Percentiles rank a stretch among this genome's conserved stretches.
Conservation (phyloP, 2,113 vertebrate genomes). For the Cryptotis parvus region DNA sequence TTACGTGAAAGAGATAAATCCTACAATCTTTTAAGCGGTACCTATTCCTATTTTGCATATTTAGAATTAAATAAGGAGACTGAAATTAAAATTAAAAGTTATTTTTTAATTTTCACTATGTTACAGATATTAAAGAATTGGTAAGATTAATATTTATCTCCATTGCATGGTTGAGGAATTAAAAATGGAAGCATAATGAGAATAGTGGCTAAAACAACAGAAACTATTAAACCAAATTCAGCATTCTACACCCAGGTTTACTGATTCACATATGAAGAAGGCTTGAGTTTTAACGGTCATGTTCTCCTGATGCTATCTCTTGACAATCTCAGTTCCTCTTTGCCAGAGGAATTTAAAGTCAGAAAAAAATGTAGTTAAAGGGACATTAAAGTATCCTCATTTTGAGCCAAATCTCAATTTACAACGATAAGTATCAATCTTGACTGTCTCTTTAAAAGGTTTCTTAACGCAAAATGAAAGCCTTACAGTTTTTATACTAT, state of each 20-base stretch:
- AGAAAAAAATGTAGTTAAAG: not conserved
- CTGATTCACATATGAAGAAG: not conserved
- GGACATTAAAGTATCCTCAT: not conserved
- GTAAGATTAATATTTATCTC: not conserved
- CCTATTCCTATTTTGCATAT: not conserved
- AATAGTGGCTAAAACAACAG: not conserved
- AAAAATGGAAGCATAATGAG: not conserved
- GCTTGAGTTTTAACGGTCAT: not conserved
- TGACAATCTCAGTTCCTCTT: not conserved
- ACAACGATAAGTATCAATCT: not conserved
- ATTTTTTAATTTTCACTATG: not conserved
- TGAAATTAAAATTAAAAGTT: not conserved
- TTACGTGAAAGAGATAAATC: no score
- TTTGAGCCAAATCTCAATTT: slow-evolving; percentile 35
- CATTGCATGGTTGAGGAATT: not conserved
- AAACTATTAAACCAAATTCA: slow-evolving; percentile 2
- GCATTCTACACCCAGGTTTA: not conserved
- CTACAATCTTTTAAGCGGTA: no score
- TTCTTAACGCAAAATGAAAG: slow-evolving; percentile 32
- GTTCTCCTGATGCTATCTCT: not conserved
- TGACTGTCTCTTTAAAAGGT: slow-evolving; percentile 13
- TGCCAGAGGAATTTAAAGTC: not conserved
- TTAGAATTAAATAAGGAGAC: not conserved
- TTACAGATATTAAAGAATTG: not conserved
- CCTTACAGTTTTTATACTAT: not conserved